A percentile compares a stretch with the other conserved stretches of the same genome.
These are phyloP conservation scores for Alsophila aescularia DNA, from an alignment of 2,888 invertebrate genomes.

Conservation along the genomic window DNA sequence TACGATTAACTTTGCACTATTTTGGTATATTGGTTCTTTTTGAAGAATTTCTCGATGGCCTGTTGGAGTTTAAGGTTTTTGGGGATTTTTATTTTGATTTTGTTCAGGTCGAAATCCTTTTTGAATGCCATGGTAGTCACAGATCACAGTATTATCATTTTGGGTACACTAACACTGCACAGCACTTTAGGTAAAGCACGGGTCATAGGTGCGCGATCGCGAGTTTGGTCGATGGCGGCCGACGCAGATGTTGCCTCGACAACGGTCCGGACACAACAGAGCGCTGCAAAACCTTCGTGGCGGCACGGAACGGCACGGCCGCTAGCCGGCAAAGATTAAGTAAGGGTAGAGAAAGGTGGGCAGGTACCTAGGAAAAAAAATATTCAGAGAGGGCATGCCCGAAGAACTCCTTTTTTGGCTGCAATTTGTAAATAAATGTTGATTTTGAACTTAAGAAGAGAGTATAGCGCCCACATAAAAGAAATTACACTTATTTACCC, in stretches of 20 bases:
- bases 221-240: conserved; percentile 55
- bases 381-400: conserved; percentile 3
- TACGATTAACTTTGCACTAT: conserved; percentile 74
- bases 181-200: conserved; percentile 49
- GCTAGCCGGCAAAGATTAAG: conserved; percentile 60
- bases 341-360: conserved; percentile 30
- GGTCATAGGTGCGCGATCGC: conserved; percentile 16
- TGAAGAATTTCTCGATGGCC: conserved; percentile 76
- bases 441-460: too few relatives aligned
- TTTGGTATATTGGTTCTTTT: conserved; percentile 79
- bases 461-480: too few relatives aligned
- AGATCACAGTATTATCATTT: conserved; percentile 67
- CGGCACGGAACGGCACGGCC: conserved; percentile 48
- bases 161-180: conserved; percentile 71
- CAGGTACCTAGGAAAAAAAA: conserved; percentile 37
- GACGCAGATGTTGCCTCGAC: conserved; percentile 68
- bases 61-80: conserved; percentile 71
- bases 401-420: too few relatives aligned
- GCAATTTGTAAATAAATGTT: too few relatives aligned
- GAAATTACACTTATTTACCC: too few relatives aligned
- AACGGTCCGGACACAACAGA: conserved; percentile 77
- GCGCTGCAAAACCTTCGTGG: conserved; percentile 57
- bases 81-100: conserved; percentile 67
- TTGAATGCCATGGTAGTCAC: conserved; percentile 73
- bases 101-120: conserved; percentile 77